Percentiles rank a stretch among this genome's conserved stretches.
These are phyloP conservation scores for Nyctalus aviator DNA, from an alignment of 2,797 vertebrate species.

Conservation along the genomic window DNA sequence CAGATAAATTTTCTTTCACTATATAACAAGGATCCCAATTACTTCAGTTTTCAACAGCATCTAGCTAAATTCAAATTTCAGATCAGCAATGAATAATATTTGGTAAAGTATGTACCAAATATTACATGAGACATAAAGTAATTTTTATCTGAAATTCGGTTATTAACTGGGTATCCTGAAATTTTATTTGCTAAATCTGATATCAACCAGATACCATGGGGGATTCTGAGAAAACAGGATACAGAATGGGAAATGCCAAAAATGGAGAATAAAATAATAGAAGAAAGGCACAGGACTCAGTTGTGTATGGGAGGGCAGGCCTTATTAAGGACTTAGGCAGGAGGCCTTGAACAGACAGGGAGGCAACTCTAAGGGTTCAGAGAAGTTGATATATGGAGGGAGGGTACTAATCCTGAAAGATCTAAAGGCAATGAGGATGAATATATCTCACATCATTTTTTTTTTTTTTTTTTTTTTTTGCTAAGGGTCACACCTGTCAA, in stretches of 20 bases:
- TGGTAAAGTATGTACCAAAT: background rate
- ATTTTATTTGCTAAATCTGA: conserved; percentile 25
- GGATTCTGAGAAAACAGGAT: background rate
- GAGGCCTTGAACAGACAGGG: background rate
- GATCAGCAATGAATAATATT: background rate
- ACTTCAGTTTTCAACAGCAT: background rate
- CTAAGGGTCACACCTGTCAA: background rate
- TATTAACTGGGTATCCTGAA: background rate
- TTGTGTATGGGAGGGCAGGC: background rate
- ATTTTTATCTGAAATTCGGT: background rate
- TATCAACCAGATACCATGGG: background rate
- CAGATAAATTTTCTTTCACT: background rate
- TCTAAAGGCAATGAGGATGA: background rate
- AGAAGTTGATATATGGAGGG: background rate
- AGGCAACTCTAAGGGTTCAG: background rate
- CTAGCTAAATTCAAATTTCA: background rate
- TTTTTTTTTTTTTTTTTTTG: background rate
- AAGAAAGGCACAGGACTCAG: background rate
- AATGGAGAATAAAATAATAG: background rate
- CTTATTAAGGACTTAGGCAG: background rate
- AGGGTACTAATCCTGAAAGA: background rate
- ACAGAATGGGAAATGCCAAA: background rate
- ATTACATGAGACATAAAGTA: background rate
- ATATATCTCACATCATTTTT: background rate
- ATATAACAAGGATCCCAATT: background rate